phyloP scores from a whole-genome alignment of 2,888 invertebrate genomes.

The Nematopogon swammerdamellus region DNA sequence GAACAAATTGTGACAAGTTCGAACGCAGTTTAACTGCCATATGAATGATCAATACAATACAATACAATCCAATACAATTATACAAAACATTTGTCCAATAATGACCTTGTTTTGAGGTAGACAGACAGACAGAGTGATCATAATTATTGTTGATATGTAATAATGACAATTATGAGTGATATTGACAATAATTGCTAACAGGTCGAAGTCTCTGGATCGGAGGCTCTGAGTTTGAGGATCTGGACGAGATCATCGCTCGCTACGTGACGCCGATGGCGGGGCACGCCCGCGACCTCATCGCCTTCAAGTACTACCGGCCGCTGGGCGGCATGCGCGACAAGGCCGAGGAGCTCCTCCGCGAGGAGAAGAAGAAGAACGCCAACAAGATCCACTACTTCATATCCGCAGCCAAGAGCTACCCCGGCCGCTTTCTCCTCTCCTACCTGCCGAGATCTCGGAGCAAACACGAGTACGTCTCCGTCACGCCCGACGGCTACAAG shows the following conservation, averaged over 20 bases:
- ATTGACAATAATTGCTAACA: too few relatives aligned
- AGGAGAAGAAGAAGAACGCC: constrained; percentile 85
- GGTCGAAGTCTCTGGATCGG: constrained; percentile 77
- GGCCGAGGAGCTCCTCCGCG: constrained; percentile 82
- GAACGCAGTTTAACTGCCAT: too few relatives aligned
- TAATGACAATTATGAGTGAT: too few relatives aligned
- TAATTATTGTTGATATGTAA: too few relatives aligned
- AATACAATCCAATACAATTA: too few relatives aligned
- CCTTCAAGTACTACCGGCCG: constrained; percentile 87
- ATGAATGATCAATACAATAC: too few relatives aligned
- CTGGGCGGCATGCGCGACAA: constrained; percentile 79
- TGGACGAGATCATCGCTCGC: constrained; percentile 98
- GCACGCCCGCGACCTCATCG: constrained; percentile 84
- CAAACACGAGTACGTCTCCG: constrained; percentile 89
- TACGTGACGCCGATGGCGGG: constrained; percentile 96
- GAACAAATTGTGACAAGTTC: too few relatives aligned
- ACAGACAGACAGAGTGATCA: too few relatives aligned
- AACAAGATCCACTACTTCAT: constrained; percentile 87
- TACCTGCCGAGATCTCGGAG: constrained; percentile 85
- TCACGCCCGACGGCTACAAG: constrained; percentile 89
- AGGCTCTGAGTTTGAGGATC: constrained; percentile 93
- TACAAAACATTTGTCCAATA: too few relatives aligned
- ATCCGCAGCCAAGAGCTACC: constrained; percentile 79
- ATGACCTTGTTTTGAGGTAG: too few relatives aligned
- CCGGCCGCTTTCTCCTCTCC: constrained; percentile 91